Evolutionary conservation across 2,797 vertebrate species (phyloP).

Genomic region (Cryptoprocta ferox): DNA sequence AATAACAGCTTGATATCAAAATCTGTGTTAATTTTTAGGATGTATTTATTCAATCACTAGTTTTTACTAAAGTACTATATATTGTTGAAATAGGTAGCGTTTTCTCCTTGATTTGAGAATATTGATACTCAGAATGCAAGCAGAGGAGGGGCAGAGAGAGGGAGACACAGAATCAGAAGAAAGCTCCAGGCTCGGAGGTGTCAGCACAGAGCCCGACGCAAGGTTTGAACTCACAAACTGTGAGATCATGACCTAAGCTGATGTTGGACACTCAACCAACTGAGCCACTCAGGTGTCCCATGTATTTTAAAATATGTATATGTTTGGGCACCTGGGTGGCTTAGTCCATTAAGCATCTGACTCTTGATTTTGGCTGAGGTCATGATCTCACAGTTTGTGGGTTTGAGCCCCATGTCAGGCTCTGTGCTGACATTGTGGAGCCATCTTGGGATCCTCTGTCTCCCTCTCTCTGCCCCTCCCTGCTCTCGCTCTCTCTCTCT

Average conservation of each 20-base stretch:
- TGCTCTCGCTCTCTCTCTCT: no score
- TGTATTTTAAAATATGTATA: neutral
- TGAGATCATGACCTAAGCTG: neutral
- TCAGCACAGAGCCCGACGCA: neutral
- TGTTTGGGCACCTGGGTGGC: neutral
- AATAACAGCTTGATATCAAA: neutral
- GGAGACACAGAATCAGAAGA: neutral
- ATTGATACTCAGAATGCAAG: neutral
- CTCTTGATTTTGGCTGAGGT: no score
- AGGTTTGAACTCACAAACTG: neutral
- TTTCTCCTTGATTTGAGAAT: neutral
- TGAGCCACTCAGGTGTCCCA: neutral
- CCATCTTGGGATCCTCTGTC: no score
- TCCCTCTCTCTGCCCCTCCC: no score
- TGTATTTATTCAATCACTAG: neutral
- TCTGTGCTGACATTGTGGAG: no score
- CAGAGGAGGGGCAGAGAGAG: neutral
- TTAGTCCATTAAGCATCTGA: no score
- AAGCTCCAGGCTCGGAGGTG: neutral
- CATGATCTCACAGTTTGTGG: no score
- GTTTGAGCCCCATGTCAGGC: no score
- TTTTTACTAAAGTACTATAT: neutral
- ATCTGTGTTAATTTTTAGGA: neutral
- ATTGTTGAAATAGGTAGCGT: no score
- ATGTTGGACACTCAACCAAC: neutral